A percentile compares a stretch with the other conserved stretches of the same genome.
Evolutionary conservation across 37 sponge, comb jelly and placozoan species (phyloP).

Genomic region (Hormiphora californensis): DNA sequence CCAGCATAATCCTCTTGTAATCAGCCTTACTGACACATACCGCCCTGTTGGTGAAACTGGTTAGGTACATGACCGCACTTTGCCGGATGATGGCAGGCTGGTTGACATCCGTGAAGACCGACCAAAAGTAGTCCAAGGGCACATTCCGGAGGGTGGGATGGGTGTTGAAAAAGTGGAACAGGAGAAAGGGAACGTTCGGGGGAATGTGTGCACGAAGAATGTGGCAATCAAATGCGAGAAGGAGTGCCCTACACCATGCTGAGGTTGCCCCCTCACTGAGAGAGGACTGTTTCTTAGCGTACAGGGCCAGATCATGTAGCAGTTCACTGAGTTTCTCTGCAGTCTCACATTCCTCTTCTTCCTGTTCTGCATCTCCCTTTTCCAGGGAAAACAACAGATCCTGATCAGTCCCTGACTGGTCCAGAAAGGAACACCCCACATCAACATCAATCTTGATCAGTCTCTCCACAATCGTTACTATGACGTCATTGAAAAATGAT

Average conservation of each 20-base stretch:
- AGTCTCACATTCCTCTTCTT: constrained; percentile 15
- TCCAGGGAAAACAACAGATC: neutral
- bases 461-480: constrained; percentile 11
- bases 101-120: constrained; percentile 14
- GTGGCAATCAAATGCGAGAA: constrained; percentile 6
- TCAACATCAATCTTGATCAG: constrained; percentile 42
- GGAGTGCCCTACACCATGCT: constrained; percentile 6
- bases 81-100: constrained; percentile 50
- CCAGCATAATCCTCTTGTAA: constrained; percentile 33
- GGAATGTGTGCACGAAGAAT: constrained; percentile 39
- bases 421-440: neutral
- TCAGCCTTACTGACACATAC: neutral
- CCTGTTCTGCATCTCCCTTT: neutral
- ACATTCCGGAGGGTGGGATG: neutral
- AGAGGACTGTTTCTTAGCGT: neutral
- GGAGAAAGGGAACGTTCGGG: neutral
- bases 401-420: neutral
- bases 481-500: constrained; percentile 25
- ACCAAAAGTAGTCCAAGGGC: constrained; percentile 37
- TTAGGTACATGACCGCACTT: constrained; percentile 31
- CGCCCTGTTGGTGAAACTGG: constrained; percentile 22
- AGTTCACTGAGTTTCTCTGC: neutral
- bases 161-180: constrained; percentile 46
- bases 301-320: neutral
- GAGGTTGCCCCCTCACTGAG: neutral